Percentiles rank a stretch among this genome's conserved stretches.
These are phyloP conservation scores for Heliconius erato DNA, from an alignment of 2,888 invertebrate genomes.

Conservation along the genomic window DNA sequence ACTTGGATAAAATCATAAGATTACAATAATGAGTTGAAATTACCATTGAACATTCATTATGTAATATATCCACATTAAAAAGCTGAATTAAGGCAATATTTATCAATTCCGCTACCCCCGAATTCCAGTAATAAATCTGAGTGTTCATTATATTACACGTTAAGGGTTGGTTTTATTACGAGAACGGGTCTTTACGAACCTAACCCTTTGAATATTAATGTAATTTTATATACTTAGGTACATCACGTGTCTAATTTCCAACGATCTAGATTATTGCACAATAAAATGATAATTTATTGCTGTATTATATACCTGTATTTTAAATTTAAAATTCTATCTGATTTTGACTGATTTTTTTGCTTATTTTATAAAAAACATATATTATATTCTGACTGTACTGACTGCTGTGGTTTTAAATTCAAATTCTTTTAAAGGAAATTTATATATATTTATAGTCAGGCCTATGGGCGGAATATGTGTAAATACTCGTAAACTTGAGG, in stretches of 20 bases:
- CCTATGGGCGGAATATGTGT: neutral
- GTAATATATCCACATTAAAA: conserved; percentile 1
- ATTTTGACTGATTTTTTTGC: neutral
- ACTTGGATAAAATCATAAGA: neutral
- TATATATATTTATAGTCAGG: neutral
- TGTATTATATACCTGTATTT: neutral
- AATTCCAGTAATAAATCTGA: conserved; percentile 13
- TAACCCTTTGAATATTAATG: conserved; percentile 33
- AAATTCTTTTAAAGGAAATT: neutral
- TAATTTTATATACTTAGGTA: conserved; percentile 31
- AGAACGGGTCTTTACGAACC: conserved; percentile 36
- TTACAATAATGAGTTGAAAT: neutral
- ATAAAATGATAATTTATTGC: conserved; percentile 31
- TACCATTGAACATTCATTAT: neutral
- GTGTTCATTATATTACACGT: conserved; percentile 23
- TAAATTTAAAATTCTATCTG: neutral
- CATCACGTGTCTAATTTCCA: conserved; percentile 44
- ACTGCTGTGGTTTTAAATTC: neutral
- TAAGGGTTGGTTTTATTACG: conserved; percentile 36
- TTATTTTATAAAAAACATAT: neutral
- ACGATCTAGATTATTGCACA: conserved; percentile 15
- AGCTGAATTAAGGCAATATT: neutral
- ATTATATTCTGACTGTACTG: neutral
- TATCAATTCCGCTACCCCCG: neutral
- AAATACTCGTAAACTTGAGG: too few relatives aligned